These are phyloP conservation scores for Mnemiopsis leidyi DNA, from an alignment of 37 sponge, comb jelly and placozoan species.

Conservation along the genomic window DNA sequence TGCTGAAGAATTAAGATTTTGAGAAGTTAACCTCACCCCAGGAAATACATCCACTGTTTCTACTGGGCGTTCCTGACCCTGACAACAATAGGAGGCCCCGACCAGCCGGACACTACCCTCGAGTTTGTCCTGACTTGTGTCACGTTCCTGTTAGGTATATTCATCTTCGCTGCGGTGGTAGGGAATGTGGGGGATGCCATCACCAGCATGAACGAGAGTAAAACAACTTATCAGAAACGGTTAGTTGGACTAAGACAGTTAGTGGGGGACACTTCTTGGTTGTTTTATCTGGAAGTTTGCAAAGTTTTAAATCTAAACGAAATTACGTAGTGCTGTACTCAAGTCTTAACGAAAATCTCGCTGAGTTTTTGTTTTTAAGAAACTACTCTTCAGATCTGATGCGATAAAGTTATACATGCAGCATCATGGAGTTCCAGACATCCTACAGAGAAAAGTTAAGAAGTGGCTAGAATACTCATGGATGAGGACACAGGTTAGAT, in stretches of 20 bases:
- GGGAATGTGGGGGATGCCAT: constrained; percentile 90
- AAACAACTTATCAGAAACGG: constrained; percentile 78
- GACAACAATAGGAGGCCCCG: constrained; percentile 91
- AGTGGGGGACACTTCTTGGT: no score
- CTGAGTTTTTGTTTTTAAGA: no score
- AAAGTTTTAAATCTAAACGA: no score
- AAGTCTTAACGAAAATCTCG: no score
- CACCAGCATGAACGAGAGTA: constrained; percentile 83
- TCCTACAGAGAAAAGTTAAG: constrained; percentile 60
- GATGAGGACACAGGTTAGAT: constrained; percentile 29
- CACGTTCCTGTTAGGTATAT: constrained; percentile 82
- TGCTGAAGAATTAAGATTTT: not conserved
- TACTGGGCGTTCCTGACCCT: constrained; percentile 95
- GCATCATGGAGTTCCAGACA: constrained; percentile 67
- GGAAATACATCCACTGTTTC: constrained; percentile 81
- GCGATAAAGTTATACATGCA: constrained; percentile 70
- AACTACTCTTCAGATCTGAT: constrained; percentile 11
- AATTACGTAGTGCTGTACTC: no score
- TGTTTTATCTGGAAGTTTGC: no score
- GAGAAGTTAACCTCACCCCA: no score
- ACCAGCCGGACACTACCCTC: constrained; percentile 72
- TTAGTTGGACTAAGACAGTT: not conserved
- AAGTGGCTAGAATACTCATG: constrained; percentile 70
- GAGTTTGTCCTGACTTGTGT: constrained; percentile 85
- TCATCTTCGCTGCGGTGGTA: constrained; percentile 94